Evolutionary conservation across 2,888 invertebrate species (phyloP), one percentile per base, ranked within the genome.

Genomic region (Pristionchus mayeri): DNA sequence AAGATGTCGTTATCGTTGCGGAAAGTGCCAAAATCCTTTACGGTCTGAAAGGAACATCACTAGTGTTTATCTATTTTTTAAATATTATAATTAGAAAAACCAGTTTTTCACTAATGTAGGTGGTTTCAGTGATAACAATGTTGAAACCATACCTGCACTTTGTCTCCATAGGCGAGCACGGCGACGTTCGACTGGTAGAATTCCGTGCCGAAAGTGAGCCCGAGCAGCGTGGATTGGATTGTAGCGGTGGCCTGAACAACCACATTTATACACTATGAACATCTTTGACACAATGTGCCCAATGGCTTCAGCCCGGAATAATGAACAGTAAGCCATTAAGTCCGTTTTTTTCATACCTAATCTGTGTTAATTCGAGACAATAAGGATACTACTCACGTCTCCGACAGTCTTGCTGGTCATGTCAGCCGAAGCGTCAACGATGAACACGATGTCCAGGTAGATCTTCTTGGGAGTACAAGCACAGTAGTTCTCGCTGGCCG

Each of bases 361-460:
- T 50, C 50, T 52, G 9, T 52, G 13, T 18, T 52, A 52, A 52
- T 52, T 16, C 13, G 18, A 18, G 13, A 52, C 18, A 52, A 52
- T 52, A 16, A 52, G 60, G 16, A 9, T 21, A 18, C 44, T 7
- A 78, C 76, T 78, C 50, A 78, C 76, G 34, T 78, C 76, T 50
- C 50, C 48, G 13, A 78, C 76, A 11, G 76, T 50, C 34, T 48
- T 78, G 48, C 30, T 50, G 13, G 76, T 78, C 76, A 78, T 78
- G 50, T 78, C 76, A 11, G 76, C 48, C 50, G 76, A 78, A 2
- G 50, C 16, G 11, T 78, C 76, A 11, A 40, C 40, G 30, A 78
- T 50, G 50, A 78, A 78, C 16, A 78, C 76, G 40, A 78, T 50
- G 30, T 78, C 76, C n/a, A 78, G 76, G 40, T 78, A 78, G 76